Evolutionary conservation across 2,797 vertebrate species (phyloP), one percentile per base, ranked within the genome.

Genomic region (Acanthis flammea): DNA sequence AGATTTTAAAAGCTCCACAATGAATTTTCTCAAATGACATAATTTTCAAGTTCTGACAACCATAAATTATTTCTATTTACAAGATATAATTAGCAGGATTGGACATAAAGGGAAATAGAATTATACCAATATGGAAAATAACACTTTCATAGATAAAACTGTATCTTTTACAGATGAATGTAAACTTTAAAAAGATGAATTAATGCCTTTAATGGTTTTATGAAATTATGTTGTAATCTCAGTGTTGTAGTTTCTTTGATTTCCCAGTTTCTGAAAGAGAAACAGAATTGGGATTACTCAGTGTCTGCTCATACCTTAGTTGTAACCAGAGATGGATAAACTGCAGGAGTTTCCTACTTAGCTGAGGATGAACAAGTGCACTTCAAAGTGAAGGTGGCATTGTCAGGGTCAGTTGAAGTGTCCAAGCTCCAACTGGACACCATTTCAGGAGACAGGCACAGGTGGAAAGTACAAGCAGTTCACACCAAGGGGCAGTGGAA

Each of bases 11-110:
- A 86, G 67, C 54, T 68, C 47, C 63, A 41, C 67, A 57, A 18
- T 42, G 73, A 92, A 74, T 82, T 86, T 67, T 75, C 53, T 76
- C 78, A 84, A 82, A 57, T 60, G 5, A 71, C 63, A 67, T 92
- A 92, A 54, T 90, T 87, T 79, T 75, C 83, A 85, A 90, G 57
- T 68, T 94, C 66, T 77, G 67, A 87, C 91, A 79, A 67, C 84
- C 78, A 55, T 50, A 94, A 94, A 87, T 95, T 76, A 66, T 55
- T 51, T 92, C 80, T 85, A 7, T 71, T 93, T 92, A 61, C 82
- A 90, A 85, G 85, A 72, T 72, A 50, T 90, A 95, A 94, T 95
- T 90, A 92, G 37, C 85, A 93, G 72, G 84, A 93, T 27, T 91
- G 67, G 90, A 86, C 85, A 77, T 58, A 90, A 90, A 78, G 70